These are phyloP conservation scores for Falco cherrug DNA, from an alignment of 2,797 vertebrate genomes.

Conservation along the genomic window DNA sequence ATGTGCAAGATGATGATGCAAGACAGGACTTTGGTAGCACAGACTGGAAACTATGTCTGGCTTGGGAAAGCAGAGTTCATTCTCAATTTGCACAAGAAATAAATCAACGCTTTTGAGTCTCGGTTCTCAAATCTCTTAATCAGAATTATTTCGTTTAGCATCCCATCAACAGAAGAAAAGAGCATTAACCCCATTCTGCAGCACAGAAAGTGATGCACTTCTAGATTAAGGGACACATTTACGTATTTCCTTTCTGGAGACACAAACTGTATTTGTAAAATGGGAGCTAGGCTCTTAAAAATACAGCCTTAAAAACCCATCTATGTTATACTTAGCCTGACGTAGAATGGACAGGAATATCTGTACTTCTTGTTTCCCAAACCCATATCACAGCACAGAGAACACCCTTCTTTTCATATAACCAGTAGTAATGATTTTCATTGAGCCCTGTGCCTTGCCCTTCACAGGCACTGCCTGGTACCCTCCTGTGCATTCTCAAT, in stretches of 20 bases:
- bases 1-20: not conserved
- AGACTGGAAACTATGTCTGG: not conserved
- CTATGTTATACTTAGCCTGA: not conserved
- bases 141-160: slow-evolving; percentile 3
- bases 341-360: not conserved
- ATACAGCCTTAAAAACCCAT: not conserved
- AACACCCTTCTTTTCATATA: not conserved
- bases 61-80: not conserved
- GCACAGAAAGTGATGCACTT: not conserved
- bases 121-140: not conserved
- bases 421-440: not conserved
- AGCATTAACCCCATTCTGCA: not conserved
- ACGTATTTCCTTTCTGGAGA: not conserved
- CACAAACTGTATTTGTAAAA: not conserved
- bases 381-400: not conserved
- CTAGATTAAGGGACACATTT: not conserved
- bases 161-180: not conserved
- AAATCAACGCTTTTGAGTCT: not conserved
- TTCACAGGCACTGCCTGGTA: not conserved
- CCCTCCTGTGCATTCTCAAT: not conserved
- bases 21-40: not conserved
- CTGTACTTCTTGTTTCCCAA: not conserved
- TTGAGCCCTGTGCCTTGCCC: not conserved
- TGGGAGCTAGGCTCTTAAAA: not conserved
- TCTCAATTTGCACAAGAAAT: slow-evolving; percentile 13